Percentiles rank a stretch among this genome's conserved stretches.
Conservation (phyloP, 2,113 vertebrate genomes). For the Marmota flaviventris region DNA sequence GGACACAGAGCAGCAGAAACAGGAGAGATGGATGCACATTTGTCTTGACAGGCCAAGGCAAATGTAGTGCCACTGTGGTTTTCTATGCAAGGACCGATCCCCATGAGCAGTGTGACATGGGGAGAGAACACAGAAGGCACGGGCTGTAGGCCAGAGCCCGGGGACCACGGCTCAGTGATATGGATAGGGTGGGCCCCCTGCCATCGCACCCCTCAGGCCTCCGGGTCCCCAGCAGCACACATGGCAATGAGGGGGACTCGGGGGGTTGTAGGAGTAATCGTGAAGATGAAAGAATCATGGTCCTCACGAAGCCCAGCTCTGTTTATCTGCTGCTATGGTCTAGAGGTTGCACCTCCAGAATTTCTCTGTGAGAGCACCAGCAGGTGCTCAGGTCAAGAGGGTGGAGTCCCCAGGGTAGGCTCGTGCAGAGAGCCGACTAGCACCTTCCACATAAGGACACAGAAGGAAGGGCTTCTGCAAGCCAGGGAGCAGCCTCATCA, state of each 20-base stretch:
- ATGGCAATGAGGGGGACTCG: rapidly evolving
- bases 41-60: rapidly evolving
- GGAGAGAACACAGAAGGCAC: neutral
- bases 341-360: too few relatives aligned
- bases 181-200: rapidly evolving
- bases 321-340: too few relatives aligned
- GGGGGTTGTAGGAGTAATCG: rapidly evolving
- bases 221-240: neutral
- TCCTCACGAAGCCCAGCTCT: rapidly evolving
- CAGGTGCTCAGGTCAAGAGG: neutral
- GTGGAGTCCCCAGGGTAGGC: neutral
- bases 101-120: rapidly evolving
- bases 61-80: neutral
- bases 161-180: too few relatives aligned
- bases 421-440: neutral
- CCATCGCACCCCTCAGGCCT: rapidly evolving
- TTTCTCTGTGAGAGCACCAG: too few relatives aligned
- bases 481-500: neutral
- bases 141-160: neutral
- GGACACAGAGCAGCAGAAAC: neutral
- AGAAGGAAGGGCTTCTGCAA: neutral
- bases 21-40: rapidly evolving
- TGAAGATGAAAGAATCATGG: neutral
- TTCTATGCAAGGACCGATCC: neutral
- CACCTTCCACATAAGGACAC: neutral